Evolutionary conservation across 2,888 invertebrate genomes (phyloP).

Genomic region (Azorinus chamasolen): DNA sequence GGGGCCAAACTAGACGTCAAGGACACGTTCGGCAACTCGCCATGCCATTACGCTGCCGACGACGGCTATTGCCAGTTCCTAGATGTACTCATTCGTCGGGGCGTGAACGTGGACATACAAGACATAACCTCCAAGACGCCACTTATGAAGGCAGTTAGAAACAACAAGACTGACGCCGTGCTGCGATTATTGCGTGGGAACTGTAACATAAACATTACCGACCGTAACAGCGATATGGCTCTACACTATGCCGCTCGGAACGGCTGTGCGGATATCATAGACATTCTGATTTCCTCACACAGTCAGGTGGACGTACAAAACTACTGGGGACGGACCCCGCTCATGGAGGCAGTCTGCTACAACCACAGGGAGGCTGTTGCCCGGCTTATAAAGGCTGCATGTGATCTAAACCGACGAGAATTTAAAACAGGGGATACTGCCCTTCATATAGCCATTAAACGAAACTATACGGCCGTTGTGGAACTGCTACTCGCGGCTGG

Average conservation of each 20-base stretch:
- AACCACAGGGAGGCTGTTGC: constrained; percentile 85
- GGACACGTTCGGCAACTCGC: constrained; percentile 86
- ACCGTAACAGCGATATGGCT: constrained; percentile 85
- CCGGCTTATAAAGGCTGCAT: constrained; percentile 79
- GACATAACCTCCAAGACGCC: constrained; percentile 86
- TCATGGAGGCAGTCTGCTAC: constrained; percentile 86
- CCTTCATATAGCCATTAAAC: constrained; percentile 85
- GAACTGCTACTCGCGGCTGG: constrained; percentile 83
- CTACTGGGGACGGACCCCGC: constrained; percentile 86
- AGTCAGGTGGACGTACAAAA: constrained; percentile 85
- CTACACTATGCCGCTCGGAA: constrained; percentile 85
- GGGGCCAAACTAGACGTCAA: constrained; percentile 85
- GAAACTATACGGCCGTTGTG: constrained; percentile 85
- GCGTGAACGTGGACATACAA: constrained; percentile 84
- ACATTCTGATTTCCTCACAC: constrained; percentile 83
- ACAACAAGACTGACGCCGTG: constrained; percentile 85
- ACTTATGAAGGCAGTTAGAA: constrained; percentile 86
- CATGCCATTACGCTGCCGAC: constrained; percentile 86
- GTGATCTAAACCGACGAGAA: constrained; percentile 85
- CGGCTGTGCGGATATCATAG: constrained; percentile 84
- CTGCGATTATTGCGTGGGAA: constrained; percentile 81
- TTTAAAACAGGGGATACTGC: constrained; percentile 86
- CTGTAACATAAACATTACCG: constrained; percentile 84
- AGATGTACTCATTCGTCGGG: constrained; percentile 83
- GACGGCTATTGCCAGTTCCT: constrained; percentile 85